Evolutionary conservation across 37 sponge, comb jelly and placozoan species (phyloP), one percentile per base, ranked within the genome.

Genomic region (Beroe forskalii): DNA sequence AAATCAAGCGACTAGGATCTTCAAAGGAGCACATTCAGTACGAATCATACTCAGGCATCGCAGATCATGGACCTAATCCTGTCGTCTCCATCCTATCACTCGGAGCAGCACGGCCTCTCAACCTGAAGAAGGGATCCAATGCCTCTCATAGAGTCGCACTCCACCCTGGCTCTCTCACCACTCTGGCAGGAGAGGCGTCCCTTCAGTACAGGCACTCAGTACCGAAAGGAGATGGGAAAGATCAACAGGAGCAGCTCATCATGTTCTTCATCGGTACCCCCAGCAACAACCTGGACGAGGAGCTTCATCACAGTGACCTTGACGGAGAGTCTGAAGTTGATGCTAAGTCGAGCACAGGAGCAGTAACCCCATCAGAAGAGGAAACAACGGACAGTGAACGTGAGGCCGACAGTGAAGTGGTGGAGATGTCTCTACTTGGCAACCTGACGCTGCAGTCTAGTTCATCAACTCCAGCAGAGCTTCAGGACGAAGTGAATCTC

Each of bases 1-100:
- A 30, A 27, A 22, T 64, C 14, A 64, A 23, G 66, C 25, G 31
- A n/a, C 66, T 64, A 8, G 3, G 20, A 8, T 22, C 25, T 22
- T 64, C 31, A 23, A 64, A 64, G 25, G 66, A 64, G 6, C 66
- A 64, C 17, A 64, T 64, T 27, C 66, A 8, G 20, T 64, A 64
- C 31, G 66, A 64, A 23, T 30, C 66, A 64, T 64, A 27, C 31
- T 8, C 66, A 23, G 66, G 66, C 4, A 64, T 4, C 30, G 25
- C 4, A 8, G 12, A 12, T 48, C 12, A 48, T 12, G 14, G 66
- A 8, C 66, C 66, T 23, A 64, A 64, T 64, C 66, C 66, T 6
- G 66, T 64, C 25, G 66, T 64, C 30, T 64, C 66, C 66, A 30
- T 64, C 17, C 66, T 64, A 8, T 30, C 66, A 8, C 66, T 64